phyloP scores from a whole-genome alignment of 2,888 invertebrate species.

The Asteroscopus sphinx region DNA sequence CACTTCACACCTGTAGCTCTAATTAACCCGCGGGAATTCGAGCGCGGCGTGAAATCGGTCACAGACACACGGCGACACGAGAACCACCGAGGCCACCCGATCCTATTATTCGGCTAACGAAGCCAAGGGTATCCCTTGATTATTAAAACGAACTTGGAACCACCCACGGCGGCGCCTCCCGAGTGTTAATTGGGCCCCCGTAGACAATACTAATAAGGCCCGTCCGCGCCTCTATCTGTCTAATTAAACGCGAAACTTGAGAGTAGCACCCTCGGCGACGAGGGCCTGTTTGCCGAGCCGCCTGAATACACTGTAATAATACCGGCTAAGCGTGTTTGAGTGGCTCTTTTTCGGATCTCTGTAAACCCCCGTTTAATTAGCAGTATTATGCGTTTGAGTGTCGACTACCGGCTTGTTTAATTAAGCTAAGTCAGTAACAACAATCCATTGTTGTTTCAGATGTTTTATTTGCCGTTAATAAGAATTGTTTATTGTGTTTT shows the following conservation, averaged over 20 bases:
- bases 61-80: slow-evolving; percentile 53
- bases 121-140: slow-evolving; percentile 87
- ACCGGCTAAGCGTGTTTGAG: slow-evolving; percentile 89
- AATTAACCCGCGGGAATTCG: slow-evolving; percentile 23
- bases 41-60: slow-evolving; percentile 32
- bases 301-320: slow-evolving; percentile 89
- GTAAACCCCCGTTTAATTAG: slow-evolving; percentile 89
- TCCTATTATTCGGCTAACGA: slow-evolving; percentile 88
- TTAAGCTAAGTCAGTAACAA: slow-evolving; percentile 89
- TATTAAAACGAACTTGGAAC: slow-evolving; percentile 87
- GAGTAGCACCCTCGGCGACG: slow-evolving; percentile 87
- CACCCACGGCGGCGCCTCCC: slow-evolving; percentile 83
- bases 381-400: slow-evolving; percentile 88
- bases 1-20: slow-evolving; percentile 62
- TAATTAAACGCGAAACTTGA: slow-evolving; percentile 90
- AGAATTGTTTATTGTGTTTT: slow-evolving; percentile 67
- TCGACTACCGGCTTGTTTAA: slow-evolving; percentile 87
- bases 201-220: slow-evolving; percentile 90
- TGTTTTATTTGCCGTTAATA: slow-evolving; percentile 73
- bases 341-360: slow-evolving; percentile 89
- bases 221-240: slow-evolving; percentile 89
- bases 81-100: slow-evolving; percentile 75
- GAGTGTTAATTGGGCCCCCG: slow-evolving; percentile 90
- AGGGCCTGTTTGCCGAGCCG: slow-evolving; percentile 87
- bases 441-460: slow-evolving; percentile 81